Evolutionary conservation across 2,113 vertebrate species (phyloP).

Genomic region (Xenopus tropicalis): DNA sequence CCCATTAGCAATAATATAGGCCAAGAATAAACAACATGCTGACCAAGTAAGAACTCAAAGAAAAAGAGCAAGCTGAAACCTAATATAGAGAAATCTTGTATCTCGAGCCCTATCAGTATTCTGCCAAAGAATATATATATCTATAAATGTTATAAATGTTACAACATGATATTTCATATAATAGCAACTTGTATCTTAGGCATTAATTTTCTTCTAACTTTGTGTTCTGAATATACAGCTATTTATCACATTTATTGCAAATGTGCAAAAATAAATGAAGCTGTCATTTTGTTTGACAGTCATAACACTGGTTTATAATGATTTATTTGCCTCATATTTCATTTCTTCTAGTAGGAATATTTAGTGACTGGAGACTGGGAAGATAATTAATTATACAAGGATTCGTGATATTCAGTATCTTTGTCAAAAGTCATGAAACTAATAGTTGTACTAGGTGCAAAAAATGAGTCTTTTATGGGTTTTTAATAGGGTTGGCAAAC

Average conservation of each 20-base stretch:
- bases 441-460: neutral
- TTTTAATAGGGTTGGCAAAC: neutral
- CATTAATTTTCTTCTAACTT: neutral
- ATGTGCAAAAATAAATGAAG: constrained; percentile 1
- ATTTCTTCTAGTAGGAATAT: constrained; percentile 1
- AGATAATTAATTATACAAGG: neutral
- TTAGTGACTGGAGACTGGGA: neutral
- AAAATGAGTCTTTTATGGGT: neutral
- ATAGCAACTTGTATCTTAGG: neutral
- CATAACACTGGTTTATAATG: constrained; percentile 1
- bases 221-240: neutral
- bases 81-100: too few relatives aligned
- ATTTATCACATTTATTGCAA: constrained; percentile 6
- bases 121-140: neutral
- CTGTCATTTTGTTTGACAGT: constrained; percentile 5
- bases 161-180: constrained; percentile 1
- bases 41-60: too few relatives aligned
- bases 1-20: too few relatives aligned
- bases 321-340: constrained; percentile 4
- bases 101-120: neutral
- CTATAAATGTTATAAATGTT: neutral
- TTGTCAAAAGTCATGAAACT: constrained; percentile 3
- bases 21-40: too few relatives aligned
- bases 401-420: neutral
- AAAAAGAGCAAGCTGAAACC: too few relatives aligned